phyloP scores from a whole-genome alignment of 2,113 vertebrate genomes.

The Hyla sarda region DNA sequence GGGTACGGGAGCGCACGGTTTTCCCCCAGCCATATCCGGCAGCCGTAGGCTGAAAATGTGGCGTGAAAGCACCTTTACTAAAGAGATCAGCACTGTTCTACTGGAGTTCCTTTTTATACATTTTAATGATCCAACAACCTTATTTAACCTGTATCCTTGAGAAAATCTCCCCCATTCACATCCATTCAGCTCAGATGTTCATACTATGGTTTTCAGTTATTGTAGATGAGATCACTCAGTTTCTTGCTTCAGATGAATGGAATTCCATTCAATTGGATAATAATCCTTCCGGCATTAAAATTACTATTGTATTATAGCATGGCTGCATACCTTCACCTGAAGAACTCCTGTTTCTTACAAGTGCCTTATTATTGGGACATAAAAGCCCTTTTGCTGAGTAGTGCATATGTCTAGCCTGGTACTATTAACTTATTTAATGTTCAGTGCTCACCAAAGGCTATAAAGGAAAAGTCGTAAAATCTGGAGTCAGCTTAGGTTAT shows the following conservation, averaged over 20 bases:
- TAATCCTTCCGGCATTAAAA: slow-evolving; percentile 53
- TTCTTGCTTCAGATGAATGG: slow-evolving; percentile 52
- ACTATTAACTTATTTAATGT: not conserved
- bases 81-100: not conserved
- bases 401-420: not conserved
- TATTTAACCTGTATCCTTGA: slow-evolving; percentile 20
- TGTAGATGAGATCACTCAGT: slow-evolving; percentile 43
- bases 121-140: slow-evolving; percentile 24
- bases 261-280: slow-evolving; percentile 42
- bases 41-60: too few relatives aligned
- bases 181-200: slow-evolving; percentile 53
- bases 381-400: not conserved
- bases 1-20: too few relatives aligned
- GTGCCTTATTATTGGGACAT: not conserved
- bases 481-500: not conserved
- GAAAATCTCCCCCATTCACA: slow-evolving; percentile 18
- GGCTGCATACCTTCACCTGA: slow-evolving; percentile 31
- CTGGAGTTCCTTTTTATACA: slow-evolving; percentile 4
- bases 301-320: slow-evolving; percentile 44
- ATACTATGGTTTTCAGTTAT: slow-evolving; percentile 50
- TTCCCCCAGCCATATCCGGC: too few relatives aligned
- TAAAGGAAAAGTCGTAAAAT: not conserved
- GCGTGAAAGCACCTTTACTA: too few relatives aligned
- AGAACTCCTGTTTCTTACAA: not conserved
- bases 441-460: not conserved